A percentile compares a stretch with the other conserved stretches of the same genome.
Conservation (phyloP, 2,888 invertebrate genomes). For the Perizoma affinitatum region DNA sequence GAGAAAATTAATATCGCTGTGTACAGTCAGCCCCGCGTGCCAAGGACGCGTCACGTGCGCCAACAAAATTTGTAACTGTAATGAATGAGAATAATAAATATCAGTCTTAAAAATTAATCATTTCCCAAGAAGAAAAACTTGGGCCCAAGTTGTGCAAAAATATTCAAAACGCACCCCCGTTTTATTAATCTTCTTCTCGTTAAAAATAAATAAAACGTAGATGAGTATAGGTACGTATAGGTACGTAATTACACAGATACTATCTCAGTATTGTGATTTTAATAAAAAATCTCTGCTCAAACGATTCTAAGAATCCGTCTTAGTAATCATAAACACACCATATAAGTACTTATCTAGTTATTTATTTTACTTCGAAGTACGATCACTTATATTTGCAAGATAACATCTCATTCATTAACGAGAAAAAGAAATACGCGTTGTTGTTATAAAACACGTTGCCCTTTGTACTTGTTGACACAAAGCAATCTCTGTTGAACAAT, state of each 20-base stretch:
- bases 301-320: conserved; percentile 5
- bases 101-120: conserved; percentile 54
- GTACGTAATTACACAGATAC: background rate
- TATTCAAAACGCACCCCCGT: conserved; percentile 41
- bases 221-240: conserved; percentile 1
- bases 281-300: background rate
- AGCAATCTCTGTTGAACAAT: conserved; percentile 24
- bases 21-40: conserved; percentile 15
- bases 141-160: conserved; percentile 38
- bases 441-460: conserved; percentile 6
- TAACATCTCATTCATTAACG: conserved; percentile 27
- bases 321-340: too few species aligned
- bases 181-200: conserved; percentile 32
- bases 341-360: too few species aligned
- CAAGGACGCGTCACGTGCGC: conserved; percentile 51
- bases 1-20: conserved; percentile 35
- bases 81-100: conserved; percentile 64
- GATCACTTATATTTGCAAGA: conserved; percentile 20
- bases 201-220: conserved; percentile 32
- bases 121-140: conserved; percentile 45
- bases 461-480: conserved; percentile 22
- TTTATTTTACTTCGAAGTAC: conserved; percentile 16
- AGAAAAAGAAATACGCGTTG: conserved; percentile 15
- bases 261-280: background rate
- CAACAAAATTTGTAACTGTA: conserved; percentile 53